Conservation (phyloP, 2,113 vertebrate species). For the Elachura formosa region DNA sequence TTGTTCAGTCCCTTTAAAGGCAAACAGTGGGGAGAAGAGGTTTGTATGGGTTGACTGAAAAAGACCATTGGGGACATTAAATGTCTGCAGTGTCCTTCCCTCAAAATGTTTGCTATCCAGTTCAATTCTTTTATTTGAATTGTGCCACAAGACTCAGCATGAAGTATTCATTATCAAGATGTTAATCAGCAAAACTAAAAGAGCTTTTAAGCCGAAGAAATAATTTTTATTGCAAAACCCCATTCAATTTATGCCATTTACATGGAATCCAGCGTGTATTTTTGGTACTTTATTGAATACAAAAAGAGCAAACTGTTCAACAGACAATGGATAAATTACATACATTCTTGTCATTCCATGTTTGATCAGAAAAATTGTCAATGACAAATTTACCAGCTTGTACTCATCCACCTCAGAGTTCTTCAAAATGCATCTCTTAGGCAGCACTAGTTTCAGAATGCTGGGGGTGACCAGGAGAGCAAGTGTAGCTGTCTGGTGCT, state of each 20-base stretch:
- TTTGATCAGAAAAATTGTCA: neutral
- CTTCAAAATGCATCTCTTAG: rapidly evolving
- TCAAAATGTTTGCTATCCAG: neutral
- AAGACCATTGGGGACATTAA: neutral
- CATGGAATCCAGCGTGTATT: neutral
- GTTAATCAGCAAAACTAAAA: neutral
- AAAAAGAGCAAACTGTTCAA: neutral
- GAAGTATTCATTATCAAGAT: neutral
- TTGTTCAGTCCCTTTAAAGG: neutral
- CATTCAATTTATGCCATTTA: neutral
- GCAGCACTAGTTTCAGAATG: neutral
- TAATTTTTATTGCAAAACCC: neutral
- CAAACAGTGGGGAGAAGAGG: neutral
- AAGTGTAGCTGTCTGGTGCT: neutral
- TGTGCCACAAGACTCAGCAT: neutral
- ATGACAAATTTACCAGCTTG: neutral
- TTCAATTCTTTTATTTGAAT: neutral
- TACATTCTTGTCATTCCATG: neutral
- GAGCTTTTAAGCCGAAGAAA: neutral
- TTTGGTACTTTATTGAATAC: neutral
- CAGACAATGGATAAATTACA: neutral
- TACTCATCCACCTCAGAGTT: neutral
- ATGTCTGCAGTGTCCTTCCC: neutral
- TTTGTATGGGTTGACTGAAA: neutral
- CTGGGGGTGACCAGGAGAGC: neutral